Conservation (phyloP, 2,797 vertebrate genomes). For the Acanthurus lineatus region DNA sequence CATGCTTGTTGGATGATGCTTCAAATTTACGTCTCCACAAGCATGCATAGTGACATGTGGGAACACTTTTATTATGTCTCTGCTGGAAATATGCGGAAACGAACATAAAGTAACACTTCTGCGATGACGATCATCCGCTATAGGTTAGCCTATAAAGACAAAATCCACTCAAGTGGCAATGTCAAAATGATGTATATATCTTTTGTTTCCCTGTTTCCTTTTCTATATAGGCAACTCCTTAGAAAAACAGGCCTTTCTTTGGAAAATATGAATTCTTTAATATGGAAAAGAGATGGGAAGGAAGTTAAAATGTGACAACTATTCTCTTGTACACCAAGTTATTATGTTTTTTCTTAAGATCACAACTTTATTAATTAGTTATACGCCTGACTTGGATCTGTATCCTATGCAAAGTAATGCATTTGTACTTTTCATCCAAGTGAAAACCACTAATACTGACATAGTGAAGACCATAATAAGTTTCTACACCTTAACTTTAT, state of each 20-base stretch:
- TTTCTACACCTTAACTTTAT: constrained; percentile 36
- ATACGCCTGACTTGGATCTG: constrained; percentile 3
- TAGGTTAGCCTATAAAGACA: neutral
- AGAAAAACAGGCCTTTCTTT: constrained; percentile 31
- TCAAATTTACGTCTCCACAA: constrained; percentile 8
- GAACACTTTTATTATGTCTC: constrained; percentile 37
- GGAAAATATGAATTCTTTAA: constrained; percentile 12
- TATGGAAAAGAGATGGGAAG: neutral
- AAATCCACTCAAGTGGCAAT: constrained; percentile 3
- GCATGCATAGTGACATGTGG: constrained; percentile 1
- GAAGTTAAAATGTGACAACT: neutral
- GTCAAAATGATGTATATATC: constrained; percentile 24
- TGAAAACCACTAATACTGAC: constrained; percentile 30
- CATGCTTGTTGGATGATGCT: constrained; percentile 17
- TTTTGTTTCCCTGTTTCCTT: constrained; percentile 47
- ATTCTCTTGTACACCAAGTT: neutral
- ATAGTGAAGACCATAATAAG: constrained; percentile 12
- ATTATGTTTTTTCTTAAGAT: neutral
- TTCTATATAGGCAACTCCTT: constrained; percentile 30
- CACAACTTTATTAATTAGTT: neutral
- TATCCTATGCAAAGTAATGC: neutral
- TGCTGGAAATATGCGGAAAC: constrained; percentile 29
- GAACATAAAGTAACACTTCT: constrained; percentile 14
- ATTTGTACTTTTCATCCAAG: constrained; percentile 1
- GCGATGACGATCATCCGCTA: constrained; percentile 1